These are phyloP conservation scores for Luperina nickerlii DNA, from an alignment of 2,888 invertebrate species.

Conservation along the genomic window DNA sequence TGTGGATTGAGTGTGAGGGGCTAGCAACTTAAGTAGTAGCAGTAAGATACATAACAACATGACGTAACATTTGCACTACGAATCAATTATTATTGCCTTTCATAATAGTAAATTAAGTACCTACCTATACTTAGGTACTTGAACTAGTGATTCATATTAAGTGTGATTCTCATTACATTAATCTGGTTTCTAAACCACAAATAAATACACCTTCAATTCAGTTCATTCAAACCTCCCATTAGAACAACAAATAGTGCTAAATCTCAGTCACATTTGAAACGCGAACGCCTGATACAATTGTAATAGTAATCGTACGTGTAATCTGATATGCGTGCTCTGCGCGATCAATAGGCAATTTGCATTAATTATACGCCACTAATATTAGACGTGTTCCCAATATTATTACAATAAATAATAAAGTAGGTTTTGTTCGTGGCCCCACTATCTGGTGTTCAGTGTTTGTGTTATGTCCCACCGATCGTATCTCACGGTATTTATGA, in stretches of 20 bases:
- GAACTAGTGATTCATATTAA: neutral
- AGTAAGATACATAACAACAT: neutral
- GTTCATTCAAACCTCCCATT: conserved; percentile 22
- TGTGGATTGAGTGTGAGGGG: neutral
- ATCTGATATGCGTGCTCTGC: conserved; percentile 63
- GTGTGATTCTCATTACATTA: neutral
- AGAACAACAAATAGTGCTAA: conserved; percentile 44
- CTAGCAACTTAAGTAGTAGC: neutral
- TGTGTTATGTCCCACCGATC: conserved; percentile 46
- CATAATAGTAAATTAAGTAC: neutral
- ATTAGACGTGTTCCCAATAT: conserved; percentile 54
- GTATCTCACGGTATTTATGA: conserved; percentile 56
- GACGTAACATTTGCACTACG: neutral
- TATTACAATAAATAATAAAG: conserved; percentile 61
- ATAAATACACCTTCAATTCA: conserved; percentile 7
- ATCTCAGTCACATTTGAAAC: conserved; percentile 41
- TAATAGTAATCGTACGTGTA: conserved; percentile 62
- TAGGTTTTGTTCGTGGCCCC: conserved; percentile 57
- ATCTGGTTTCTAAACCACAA: neutral
- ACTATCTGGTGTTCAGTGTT: conserved; percentile 52
- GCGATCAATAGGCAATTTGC: conserved; percentile 68
- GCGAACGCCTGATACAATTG: conserved; percentile 62
- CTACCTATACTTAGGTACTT: neutral
- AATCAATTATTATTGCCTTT: neutral
- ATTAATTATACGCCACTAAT: conserved; percentile 61